Base-by-base conservation (phyloP, 2,888 invertebrate genomes). In the Plebejus melissa region DNA sequence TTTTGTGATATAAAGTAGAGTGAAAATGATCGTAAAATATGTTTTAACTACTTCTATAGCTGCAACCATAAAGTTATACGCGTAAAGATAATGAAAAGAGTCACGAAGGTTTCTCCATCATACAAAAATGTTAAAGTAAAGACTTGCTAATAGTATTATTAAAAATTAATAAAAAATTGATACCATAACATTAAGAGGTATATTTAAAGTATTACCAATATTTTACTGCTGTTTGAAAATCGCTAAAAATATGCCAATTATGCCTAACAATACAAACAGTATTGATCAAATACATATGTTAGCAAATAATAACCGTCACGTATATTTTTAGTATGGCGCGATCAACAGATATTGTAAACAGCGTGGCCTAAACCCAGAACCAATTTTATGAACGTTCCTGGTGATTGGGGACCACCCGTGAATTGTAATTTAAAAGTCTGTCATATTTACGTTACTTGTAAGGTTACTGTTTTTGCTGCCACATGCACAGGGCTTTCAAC, bases 371-470 rank as follows among this genome's bases (percentile, higher is more conserved):
- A 54, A 54, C 38, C 74, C 74, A 74, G 72, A 71, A 76, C 72
- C 69, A 77, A 76, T 76, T 77, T 78, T 74, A 76, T 76, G 70
- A 76, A 77, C 74, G 75, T 76, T 77, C 76, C 58, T 76, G 74
- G 60, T 57, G 58, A 76, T 76, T 74, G 60, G 50, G 57, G 79
- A 78, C 79, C 79, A 78, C 78, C 77, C 79, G 74, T 74, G 75
- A 74, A 74, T 69, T 75, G 54, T 50, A 9, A 70, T 54, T 57
- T 72, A 70, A 76, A 69, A 72, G 13, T 54, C 50, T 72, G 72
- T 77, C 65, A 72, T 71, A 65, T 69, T 77, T 46, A 57, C 69
- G 57, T 70, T 36, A 69, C 74, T 74, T 74, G 28, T 69, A 76
- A 72, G 70, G 54, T 74, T 76, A 74, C 74, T 46, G 28, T 75